Conservation (phyloP, 2,888 invertebrate species). For the Noctua fimbriata region DNA sequence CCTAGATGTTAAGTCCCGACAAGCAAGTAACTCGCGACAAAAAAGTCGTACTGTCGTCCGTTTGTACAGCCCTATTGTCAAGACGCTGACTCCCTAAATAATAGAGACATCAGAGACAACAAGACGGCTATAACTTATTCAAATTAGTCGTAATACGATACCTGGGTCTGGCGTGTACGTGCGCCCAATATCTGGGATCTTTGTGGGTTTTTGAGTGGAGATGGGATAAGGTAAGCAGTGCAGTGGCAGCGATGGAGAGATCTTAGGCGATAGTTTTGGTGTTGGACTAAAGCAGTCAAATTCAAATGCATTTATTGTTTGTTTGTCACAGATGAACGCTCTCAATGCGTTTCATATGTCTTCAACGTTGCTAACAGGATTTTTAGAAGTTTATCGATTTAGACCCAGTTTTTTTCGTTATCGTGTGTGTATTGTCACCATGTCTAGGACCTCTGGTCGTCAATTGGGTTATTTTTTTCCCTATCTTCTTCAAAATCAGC, state of each 20-base stretch:
- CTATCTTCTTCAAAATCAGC: too few relatives aligned
- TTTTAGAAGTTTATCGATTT: too few relatives aligned
- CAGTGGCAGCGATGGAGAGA: conserved; percentile 2
- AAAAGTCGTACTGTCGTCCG: conserved; percentile 47
- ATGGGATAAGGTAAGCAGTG: background rate
- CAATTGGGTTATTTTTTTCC: too few relatives aligned
- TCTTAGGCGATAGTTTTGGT: background rate
- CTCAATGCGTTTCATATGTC: too few relatives aligned
- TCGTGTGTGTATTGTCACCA: too few relatives aligned
- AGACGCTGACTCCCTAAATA: conserved; percentile 74
- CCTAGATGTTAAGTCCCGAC: conserved; percentile 36
- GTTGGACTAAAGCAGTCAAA: background rate
- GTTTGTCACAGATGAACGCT: too few relatives aligned
- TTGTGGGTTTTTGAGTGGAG: conserved; percentile 63
- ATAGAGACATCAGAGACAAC: conserved; percentile 84
- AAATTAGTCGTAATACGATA: conserved; percentile 86
- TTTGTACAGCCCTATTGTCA: conserved; percentile 56
- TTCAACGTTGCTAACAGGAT: too few relatives aligned
- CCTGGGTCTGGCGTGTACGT: conserved; percentile 78
- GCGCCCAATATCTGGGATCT: conserved; percentile 70
- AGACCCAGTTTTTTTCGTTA: too few relatives aligned
- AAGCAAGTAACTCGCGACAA: conserved; percentile 50
- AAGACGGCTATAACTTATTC: conserved; percentile 83
- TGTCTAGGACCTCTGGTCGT: too few relatives aligned
- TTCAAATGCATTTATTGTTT: too few relatives aligned